Base-by-base conservation (phyloP, 1,140 invertebrate genomes). In the Atta texana region DNA sequence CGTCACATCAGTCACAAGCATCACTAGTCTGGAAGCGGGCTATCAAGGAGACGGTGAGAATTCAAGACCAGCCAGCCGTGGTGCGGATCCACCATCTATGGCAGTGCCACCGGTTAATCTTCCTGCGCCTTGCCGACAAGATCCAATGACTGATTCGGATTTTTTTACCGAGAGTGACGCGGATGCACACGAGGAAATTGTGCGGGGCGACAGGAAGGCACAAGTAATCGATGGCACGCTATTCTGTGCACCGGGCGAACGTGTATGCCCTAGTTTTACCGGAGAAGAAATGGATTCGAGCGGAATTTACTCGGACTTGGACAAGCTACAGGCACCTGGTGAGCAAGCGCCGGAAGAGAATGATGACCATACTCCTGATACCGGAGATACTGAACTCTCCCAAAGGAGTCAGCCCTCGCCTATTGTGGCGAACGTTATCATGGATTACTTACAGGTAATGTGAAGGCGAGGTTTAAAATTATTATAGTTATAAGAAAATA, bases 101-200 rank as follows among this genome's bases (percentile, higher is more conserved):
- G 95, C 88, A 7, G 91, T 91, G 85, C 94, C 93, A 63, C 94
- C 95, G 8, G 80, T 87, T 14, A 93, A 93, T 63, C 89, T 90
- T 49, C 94, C 90, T 92, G 97, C 89, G 0, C 90, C 91, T 1
- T 93, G 93, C 71, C 95, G 97, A 51, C 96, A 96, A 81, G 97
- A 98, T 94, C 97, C 97, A 1, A 98, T 98, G 97, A 98, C 98
- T 0, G 98, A 98, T 94, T 98, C 98, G 0, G 98, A 98, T 93
- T 98, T 98, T 93, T 98, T 98, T 92, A 98, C 97, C 7, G 98
- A 98, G 95, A 98, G 97, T 90, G 98, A 98, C 94, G 97, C 97
- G 0, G 98, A 98, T 93, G 97, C 96, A 2, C 96, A 97, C 93
- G 97, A 98, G 85, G 97, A 98, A 31, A 97, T 93, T 94, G 97